A percentile compares a stretch with the other conserved stretches of the same genome.
Evolutionary conservation across 2,113 vertebrate species (phyloP).

Genomic region (Poecilia latipinna): DNA sequence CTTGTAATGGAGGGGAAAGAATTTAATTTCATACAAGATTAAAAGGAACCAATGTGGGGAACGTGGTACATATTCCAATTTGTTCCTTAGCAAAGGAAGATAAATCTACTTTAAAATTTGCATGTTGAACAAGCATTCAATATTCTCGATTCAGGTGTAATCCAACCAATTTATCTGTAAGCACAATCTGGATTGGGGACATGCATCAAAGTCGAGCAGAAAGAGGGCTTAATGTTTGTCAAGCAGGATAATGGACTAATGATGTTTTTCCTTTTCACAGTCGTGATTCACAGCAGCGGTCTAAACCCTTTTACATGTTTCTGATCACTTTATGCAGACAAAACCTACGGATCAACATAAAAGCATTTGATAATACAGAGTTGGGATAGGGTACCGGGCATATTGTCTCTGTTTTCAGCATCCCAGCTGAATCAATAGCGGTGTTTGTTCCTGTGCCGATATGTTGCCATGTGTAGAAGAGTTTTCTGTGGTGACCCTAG

Average conservation of each 20-base stretch:
- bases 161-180: constrained; percentile 15
- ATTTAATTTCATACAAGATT: neutral
- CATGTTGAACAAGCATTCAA: neutral
- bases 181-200: constrained; percentile 11
- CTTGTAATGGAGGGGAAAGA: neutral
- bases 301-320: constrained; percentile 10
- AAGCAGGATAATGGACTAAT: constrained; percentile 30
- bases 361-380: neutral
- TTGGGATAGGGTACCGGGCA: constrained; percentile 22
- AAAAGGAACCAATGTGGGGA: neutral
- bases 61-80: neutral
- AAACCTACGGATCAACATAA: constrained; percentile 35
- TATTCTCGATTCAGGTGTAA: constrained; percentile 17
- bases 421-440: constrained; percentile 30
- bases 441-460: constrained; percentile 7
- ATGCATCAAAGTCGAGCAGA: constrained; percentile 22
- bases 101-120: constrained; percentile 17
- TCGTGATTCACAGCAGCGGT: constrained; percentile 3
- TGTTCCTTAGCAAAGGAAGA: constrained; percentile 2
- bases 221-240: constrained; percentile 33
- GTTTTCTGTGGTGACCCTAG: constrained; percentile 15
- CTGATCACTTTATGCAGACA: constrained; percentile 6
- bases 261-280: constrained; percentile 30
- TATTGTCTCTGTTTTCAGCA: constrained; percentile 32
- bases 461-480: constrained; percentile 7